Base-by-base conservation (phyloP, 2,113 vertebrate species). In the Acanthisitta chloris region DNA sequence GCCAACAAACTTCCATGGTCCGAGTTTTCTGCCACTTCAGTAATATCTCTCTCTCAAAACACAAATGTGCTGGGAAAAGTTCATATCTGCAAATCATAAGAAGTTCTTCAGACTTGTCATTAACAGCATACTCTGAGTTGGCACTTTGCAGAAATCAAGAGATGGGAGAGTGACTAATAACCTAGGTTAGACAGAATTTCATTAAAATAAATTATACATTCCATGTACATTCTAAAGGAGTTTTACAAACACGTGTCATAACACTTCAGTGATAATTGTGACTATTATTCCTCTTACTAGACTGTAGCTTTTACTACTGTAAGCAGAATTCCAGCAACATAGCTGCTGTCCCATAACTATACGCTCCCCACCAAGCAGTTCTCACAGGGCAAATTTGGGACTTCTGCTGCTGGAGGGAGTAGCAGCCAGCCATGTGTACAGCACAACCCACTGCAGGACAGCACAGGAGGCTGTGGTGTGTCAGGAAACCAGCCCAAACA, bases 201-300 rank as follows among this genome's bases (percentile, higher is more conserved):
- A 88, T 92, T 93, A 90, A 89, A 94, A 92, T 82, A 81, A 96
- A 72, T 65, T 69, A 82, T 82, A 70, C 57, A 49, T 89, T 94
- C 87, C 14, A 0, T 69, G 70, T 93, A 85, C 13, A 4, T 65
- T 93, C 92, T 85, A 48, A 67, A 76, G 85, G 40, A 88, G 45
- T 61, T 95, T 90, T 72, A 88, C 5, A 0, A 87, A 88, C 91
- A 57, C 0, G 15, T 87, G 89, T 92, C 94, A 97, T 95, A 97
- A 97, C 91, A 96, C 48, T 92, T 95, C 91, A 92, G 23, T 18
- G 40, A 71, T 88, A 94, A 93, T 81, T 84, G 81, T 79, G 78
- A 87, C 81, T 94, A 61, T 94, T 95, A 87, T 33, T 95, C 51
- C 73, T 79, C 28, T 86, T 72, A 24, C 43, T 92, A 88, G 82